Percentiles rank a stretch among this genome's conserved stretches.
These are phyloP conservation scores for Esperia sulphurella DNA, from an alignment of 2,888 invertebrate species.

Conservation along the genomic window DNA sequence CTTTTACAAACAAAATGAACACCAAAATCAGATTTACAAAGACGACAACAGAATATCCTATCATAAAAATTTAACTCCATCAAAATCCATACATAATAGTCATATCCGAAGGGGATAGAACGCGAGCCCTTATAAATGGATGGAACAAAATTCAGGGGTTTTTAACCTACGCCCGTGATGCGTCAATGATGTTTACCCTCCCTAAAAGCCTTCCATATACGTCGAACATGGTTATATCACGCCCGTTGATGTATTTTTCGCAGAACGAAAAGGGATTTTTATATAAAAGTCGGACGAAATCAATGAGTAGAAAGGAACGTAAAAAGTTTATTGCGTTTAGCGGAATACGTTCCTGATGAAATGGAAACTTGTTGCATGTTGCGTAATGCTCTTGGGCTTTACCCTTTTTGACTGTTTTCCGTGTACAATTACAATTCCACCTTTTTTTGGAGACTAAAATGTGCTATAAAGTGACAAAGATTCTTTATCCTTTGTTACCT, in stretches of 20 bases:
- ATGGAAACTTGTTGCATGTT: constrained; percentile 6
- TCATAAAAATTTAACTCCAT: constrained; percentile 4
- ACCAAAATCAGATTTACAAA: not conserved
- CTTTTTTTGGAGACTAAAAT: no score
- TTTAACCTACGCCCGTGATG: constrained; percentile 53
- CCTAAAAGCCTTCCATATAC: constrained; percentile 59
- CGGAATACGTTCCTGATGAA: not conserved
- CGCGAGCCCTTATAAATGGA: constrained; percentile 1
- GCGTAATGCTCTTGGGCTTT: not conserved
- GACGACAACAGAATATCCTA: not conserved
- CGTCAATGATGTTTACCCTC: constrained; percentile 68
- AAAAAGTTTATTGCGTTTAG: not conserved
- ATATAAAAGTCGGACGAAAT: constrained; percentile 37
- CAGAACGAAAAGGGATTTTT: constrained; percentile 33
- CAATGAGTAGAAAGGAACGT: constrained; percentile 28
- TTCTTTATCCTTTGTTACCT: no score
- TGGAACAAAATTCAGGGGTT: constrained; percentile 25
- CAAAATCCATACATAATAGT: constrained; percentile 9
- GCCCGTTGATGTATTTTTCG: constrained; percentile 24
- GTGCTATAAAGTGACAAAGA: no score
- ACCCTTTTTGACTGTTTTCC: not conserved
- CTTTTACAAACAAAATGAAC: not conserved
- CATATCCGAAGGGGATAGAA: constrained; percentile 8
- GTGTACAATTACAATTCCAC: not conserved
- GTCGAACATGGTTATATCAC: constrained; percentile 32